phyloP scores from a whole-genome alignment of 2,113 vertebrate genomes.

The Platichthys stellatus region DNA sequence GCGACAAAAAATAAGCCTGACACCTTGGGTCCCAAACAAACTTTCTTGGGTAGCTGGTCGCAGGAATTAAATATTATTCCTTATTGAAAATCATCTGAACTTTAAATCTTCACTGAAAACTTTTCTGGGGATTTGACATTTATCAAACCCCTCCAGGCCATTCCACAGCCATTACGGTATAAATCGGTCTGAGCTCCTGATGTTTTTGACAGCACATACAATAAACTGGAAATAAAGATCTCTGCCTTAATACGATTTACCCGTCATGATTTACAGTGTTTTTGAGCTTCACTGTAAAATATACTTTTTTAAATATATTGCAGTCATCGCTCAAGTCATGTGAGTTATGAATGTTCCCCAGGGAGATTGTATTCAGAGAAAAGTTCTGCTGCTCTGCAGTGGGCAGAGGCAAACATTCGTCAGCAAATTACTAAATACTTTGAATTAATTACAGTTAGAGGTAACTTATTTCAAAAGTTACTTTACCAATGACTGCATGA shows the following conservation, averaged over 20 bases:
- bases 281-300: constrained; percentile 30
- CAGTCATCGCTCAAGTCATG: constrained; percentile 44
- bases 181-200: constrained; percentile 11
- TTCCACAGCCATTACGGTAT: background rate
- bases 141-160: constrained; percentile 17
- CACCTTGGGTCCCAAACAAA: background rate
- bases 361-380: background rate
- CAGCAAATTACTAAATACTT: background rate
- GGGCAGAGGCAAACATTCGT: background rate
- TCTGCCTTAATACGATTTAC: constrained; percentile 33
- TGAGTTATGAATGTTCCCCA: constrained; percentile 34
- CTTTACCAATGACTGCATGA: no score
- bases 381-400: background rate
- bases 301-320: constrained; percentile 39
- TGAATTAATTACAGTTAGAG: background rate
- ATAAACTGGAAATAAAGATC: constrained; percentile 43
- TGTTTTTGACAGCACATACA: constrained; percentile 39
- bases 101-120: constrained; percentile 7
- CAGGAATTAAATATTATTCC: background rate
- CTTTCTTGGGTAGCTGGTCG: background rate
- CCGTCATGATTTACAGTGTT: constrained; percentile 45
- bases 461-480: no score
- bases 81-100: constrained; percentile 2
- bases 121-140: constrained; percentile 17
- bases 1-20: background rate